Evolutionary conservation across 1,140 invertebrate species (phyloP), one percentile per base, ranked within the genome.

Genomic region (Bombus polaris): DNA sequence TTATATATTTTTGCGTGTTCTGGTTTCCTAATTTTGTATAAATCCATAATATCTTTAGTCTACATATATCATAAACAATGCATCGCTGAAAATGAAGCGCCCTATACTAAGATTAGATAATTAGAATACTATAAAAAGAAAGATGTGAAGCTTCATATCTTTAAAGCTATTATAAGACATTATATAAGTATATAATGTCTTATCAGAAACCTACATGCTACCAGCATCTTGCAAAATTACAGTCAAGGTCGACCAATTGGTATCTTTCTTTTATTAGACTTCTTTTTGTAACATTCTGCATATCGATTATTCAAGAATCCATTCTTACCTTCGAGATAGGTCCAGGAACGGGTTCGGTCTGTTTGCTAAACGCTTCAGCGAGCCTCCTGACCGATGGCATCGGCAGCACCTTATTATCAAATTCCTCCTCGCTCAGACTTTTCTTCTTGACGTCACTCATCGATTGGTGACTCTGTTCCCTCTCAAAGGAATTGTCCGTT

Each of bases 361-460:
- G 79, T 62, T 91, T 92, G 81, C 87, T 92, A 37, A 95, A 95
- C 15, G 90, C 91, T 65, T 94, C 78, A 0, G 94, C 94, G 6
- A 95, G 91, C 85, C 87, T 93, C 87, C 91, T 94, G 8, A 95
- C 94, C 37, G 94, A 95, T 1, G 94, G 94, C 91, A 95, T 90
- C 2, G 90, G 87, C 47, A 91, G 80, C 57, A 91, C 75, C 35
- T 91, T 86, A 1, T 85, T 87, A 32, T 57, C 44, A 15, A 62
- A 77, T 66, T 75, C 72, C 28, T 72, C 81, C 5, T 89, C 85
- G 13, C 57, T 44, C 8, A 70, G 77, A 37, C 72, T 66, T 28
- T 85, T 88, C 59, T 89, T 91, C 15, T 74, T 70, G 1, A 84
- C 83, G 57, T 90, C 85, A 3, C 77, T 87, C 25, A 83, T 74